These are phyloP conservation scores for Cactoblastis cactorum DNA, from an alignment of 2,888 invertebrate species.

Conservation along the genomic window DNA sequence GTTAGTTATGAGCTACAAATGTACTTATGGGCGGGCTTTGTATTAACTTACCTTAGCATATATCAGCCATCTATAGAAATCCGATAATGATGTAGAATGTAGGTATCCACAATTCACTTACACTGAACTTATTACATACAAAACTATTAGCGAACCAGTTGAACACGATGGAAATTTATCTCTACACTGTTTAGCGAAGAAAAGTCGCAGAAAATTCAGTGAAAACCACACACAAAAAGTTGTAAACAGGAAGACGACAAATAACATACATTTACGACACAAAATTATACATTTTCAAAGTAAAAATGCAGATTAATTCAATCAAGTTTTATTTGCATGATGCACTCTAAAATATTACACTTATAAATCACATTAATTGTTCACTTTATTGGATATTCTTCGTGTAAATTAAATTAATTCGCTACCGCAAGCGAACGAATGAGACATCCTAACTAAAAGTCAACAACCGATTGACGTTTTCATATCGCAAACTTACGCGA, in stretches of 20 bases:
- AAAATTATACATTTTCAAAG: conserved; percentile 18
- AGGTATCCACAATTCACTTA: not conserved
- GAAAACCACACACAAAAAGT: conserved; percentile 31
- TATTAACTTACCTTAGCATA: conserved; percentile 34
- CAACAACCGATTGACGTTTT: conserved; percentile 70
- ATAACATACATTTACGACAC: conserved; percentile 12
- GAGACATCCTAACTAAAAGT: conserved; percentile 48
- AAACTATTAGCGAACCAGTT: conserved; percentile 11
- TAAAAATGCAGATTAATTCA: not conserved
- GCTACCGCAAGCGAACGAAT: conserved; percentile 21
- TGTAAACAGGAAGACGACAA: conserved; percentile 41
- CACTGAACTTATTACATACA: not conserved
- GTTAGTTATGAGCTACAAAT: not conserved
- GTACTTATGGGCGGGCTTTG: not conserved
- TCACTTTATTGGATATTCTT: conserved; percentile 21
- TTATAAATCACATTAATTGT: conserved; percentile 16
- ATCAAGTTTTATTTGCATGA: not conserved
- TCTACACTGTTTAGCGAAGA: conserved; percentile 4
- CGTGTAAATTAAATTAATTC: conserved; percentile 22
- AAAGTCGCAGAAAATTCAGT: conserved; percentile 29
- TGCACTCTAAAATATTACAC: not conserved
- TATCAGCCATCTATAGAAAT: conserved; percentile 7
- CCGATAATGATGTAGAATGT: not conserved
- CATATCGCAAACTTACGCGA: conserved; percentile 19
- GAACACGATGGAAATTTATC: conserved; percentile 15